Evolutionary conservation across 2,113 vertebrate genomes (phyloP).

Genomic region (Thamnophis sirtalis): DNA sequence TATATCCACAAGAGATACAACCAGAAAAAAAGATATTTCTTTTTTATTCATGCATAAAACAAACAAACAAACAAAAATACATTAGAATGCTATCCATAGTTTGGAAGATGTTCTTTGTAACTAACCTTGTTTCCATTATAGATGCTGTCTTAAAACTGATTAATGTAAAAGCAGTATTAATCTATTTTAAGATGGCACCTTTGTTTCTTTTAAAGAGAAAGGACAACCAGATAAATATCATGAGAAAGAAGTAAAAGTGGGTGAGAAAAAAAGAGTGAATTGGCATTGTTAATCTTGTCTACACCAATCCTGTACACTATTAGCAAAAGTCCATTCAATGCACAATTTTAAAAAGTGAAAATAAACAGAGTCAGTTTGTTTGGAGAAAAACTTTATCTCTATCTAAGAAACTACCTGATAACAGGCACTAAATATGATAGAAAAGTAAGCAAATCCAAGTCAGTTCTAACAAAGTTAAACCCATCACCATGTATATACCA

Average conservation of each 20-base stretch:
- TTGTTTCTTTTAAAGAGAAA: neutral
- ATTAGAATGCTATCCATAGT: neutral
- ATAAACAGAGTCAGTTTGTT: too few species aligned
- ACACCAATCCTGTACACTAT: neutral
- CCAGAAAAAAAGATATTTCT: neutral
- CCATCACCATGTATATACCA: too few species aligned
- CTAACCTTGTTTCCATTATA: neutral
- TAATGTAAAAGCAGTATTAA: neutral
- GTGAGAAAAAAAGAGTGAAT: neutral
- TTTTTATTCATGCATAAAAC: slow-evolving; percentile 17
- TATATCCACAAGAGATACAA: slow-evolving; percentile 14
- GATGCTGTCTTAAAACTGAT: neutral
- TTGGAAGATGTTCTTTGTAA: neutral
- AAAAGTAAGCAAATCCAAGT: too few species aligned
- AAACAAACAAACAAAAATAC: neutral
- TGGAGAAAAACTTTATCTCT: too few species aligned
- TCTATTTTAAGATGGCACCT: neutral
- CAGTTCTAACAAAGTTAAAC: too few species aligned
- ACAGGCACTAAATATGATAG: too few species aligned
- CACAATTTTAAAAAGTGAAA: neutral
- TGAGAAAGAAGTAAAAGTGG: neutral
- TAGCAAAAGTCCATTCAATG: neutral
- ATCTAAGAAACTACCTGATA: too few species aligned
- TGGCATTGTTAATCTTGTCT: neutral
- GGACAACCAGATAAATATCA: neutral